Evolutionary conservation across 2,797 vertebrate genomes (phyloP).

Genomic region (Cuniculus paca): DNA sequence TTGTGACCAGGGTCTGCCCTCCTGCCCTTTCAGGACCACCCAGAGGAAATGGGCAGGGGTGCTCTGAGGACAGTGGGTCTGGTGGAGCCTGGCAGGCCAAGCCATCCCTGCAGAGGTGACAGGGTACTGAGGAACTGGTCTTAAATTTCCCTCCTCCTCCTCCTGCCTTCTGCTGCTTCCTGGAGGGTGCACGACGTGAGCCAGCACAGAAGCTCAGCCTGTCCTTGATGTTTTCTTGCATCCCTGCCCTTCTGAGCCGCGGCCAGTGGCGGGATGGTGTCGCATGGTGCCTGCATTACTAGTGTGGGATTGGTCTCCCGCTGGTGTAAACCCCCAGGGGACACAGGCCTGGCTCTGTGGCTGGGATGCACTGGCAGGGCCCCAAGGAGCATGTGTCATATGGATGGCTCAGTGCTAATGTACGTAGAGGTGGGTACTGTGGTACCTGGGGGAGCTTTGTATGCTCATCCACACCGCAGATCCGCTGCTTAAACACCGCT

Average conservation of each 20-base stretch:
- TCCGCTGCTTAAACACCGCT: neutral
- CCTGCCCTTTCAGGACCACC: neutral
- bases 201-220: accelerated
- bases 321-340: neutral
- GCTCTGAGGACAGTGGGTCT: too few species aligned
- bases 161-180: accelerated
- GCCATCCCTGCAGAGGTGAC: accelerated
- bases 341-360: accelerated
- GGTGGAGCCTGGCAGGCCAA: accelerated
- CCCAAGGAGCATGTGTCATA: accelerated
- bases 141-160: neutral
- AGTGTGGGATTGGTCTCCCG: neutral
- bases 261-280: accelerated
- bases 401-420: accelerated
- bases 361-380: too few species aligned
- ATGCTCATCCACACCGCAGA: accelerated
- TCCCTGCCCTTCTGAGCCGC: neutral
- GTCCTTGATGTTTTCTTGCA: accelerated
- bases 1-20: neutral
- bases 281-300: accelerated
- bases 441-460: neutral
- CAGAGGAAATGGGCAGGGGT: neutral
- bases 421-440: accelerated
- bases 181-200: neutral
- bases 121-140: accelerated